Conservation (phyloP, 2,888 invertebrate genomes). For the Seira ritae region DNA sequence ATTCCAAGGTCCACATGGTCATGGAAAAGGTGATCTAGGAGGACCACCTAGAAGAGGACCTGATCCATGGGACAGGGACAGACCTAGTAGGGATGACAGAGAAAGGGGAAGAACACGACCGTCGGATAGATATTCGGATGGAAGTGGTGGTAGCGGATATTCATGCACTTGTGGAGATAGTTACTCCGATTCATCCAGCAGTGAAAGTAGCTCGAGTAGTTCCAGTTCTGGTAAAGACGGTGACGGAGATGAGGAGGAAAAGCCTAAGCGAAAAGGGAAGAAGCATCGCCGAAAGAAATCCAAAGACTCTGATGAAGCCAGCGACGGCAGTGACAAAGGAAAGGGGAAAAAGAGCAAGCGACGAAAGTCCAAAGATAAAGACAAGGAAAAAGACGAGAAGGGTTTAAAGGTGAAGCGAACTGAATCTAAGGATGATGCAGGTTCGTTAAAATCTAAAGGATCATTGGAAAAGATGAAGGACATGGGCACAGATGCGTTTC, state of each 20-base stretch:
- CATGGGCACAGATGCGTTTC: not conserved
- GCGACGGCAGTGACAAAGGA: not conserved
- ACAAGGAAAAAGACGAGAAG: not conserved
- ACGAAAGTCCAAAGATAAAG: not conserved
- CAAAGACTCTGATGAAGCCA: no score
- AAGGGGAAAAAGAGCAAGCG: not conserved
- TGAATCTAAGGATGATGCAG: no score
- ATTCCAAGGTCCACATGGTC: not conserved
- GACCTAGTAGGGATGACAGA: not conserved
- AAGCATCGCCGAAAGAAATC: no score
- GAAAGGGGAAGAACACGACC: no score
- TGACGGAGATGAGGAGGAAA: no score
- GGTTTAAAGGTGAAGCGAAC: conserved; percentile 17
- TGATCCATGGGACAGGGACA: not conserved
- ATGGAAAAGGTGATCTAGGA: not conserved
- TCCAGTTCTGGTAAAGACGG: no score
- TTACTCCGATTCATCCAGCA: no score
- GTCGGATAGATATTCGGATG: not conserved
- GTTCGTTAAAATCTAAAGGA: not conserved
- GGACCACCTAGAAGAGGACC: not conserved
- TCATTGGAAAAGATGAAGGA: not conserved
- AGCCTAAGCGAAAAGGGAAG: no score
- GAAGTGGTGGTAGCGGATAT: conserved; percentile 6
- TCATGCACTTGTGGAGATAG: not conserved
- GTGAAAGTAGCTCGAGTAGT: no score